A percentile compares a stretch with the other conserved stretches of the same genome.
phyloP scores from a whole-genome alignment of 2,797 vertebrate species.

The Argya squamiceps region DNA sequence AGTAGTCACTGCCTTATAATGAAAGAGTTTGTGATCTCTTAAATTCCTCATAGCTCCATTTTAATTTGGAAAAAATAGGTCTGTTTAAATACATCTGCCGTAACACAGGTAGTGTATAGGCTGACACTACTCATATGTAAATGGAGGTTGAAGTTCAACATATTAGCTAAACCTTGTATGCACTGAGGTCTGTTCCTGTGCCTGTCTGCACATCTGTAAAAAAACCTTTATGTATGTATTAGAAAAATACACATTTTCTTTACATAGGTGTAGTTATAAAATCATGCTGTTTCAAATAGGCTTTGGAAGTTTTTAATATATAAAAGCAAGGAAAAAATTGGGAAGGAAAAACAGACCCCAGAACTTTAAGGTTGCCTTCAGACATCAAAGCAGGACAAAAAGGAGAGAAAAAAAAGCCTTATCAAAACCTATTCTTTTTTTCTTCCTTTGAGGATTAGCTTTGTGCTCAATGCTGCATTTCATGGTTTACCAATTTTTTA shows the following conservation, averaged over 20 bases:
- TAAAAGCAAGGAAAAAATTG: not conserved
- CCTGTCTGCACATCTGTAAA: not conserved
- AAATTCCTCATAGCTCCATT: not conserved
- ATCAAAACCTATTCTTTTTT: not conserved
- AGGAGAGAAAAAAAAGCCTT: not conserved
- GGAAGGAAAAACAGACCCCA: not conserved
- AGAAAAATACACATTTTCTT: not conserved
- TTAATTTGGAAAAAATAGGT: not conserved
- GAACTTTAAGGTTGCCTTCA: not conserved
- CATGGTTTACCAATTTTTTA: conserved; percentile 20
- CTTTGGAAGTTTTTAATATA: not conserved
- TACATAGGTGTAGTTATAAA: not conserved
- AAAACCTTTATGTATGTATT: not conserved
- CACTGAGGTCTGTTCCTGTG: not conserved
- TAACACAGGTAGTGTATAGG: not conserved
- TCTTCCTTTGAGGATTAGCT: conserved; percentile 35
- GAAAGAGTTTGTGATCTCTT: not conserved
- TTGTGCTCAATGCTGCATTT: conserved; percentile 2
- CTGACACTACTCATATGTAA: not conserved
- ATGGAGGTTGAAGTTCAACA: fast-evolving
- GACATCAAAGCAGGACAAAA: not conserved
- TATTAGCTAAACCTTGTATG: not conserved
- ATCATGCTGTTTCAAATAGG: not conserved
- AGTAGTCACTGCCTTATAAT: not conserved
- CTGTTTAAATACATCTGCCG: not conserved